Conservation (phyloP, 2,113 vertebrate genomes). For the Podarcis raffonei region DNA sequence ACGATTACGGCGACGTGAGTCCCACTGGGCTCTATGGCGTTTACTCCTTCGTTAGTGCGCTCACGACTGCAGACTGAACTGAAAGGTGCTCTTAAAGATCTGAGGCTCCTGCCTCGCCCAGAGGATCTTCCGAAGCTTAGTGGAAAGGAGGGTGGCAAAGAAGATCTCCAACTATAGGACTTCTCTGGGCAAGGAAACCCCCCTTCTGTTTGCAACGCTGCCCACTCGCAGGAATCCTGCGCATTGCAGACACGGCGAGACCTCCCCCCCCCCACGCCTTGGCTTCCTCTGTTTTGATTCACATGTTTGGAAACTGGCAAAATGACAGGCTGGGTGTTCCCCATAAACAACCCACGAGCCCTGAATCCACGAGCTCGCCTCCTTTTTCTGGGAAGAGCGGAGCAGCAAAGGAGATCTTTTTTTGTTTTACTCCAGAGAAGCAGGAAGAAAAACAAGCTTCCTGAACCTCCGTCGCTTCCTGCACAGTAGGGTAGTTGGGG, state of each 20-base stretch:
- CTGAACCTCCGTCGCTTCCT: too few relatives aligned
- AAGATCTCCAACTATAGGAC: not conserved
- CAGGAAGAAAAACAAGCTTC: too few relatives aligned
- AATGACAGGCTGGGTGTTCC: not conserved
- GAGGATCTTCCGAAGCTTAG: not conserved
- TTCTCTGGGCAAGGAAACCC: not conserved
- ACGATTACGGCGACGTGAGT: not conserved
- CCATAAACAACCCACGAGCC: not conserved
- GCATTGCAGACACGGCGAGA: not conserved
- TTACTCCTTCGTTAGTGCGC: too few relatives aligned
- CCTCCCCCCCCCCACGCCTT: not conserved
- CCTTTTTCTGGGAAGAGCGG: too few relatives aligned
- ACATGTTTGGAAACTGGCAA: not conserved
- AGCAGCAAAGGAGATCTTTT: too few relatives aligned
- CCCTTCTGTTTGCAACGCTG: not conserved
- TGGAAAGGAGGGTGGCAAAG: too few relatives aligned
- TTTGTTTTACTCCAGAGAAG: too few relatives aligned
- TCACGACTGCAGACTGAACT: not conserved
- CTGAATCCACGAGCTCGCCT: not conserved
- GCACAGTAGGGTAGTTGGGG: too few relatives aligned
- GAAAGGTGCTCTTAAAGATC: too few relatives aligned
- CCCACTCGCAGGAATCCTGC: not conserved
- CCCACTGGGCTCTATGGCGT: not conserved
- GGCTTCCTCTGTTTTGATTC: not conserved
- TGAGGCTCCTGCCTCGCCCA: not conserved